These are phyloP conservation scores for Metacarcinus magister DNA, from an alignment of 2,888 invertebrate genomes.

Conservation along the genomic window DNA sequence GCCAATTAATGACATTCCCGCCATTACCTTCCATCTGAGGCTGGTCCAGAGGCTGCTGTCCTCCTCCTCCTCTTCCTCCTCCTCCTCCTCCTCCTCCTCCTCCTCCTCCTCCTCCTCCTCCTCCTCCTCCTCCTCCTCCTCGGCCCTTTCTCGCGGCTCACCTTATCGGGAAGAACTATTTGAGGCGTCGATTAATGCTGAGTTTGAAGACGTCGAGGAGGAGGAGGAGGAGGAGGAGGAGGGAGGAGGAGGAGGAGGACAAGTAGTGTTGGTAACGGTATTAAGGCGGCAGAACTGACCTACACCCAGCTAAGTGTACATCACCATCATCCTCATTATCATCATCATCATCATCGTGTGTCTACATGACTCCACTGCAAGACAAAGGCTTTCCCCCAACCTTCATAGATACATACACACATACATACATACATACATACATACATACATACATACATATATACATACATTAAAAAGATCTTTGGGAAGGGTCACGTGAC, in stretches of 20 bases:
- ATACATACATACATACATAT: too few relatives aligned
- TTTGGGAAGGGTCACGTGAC: too few relatives aligned
- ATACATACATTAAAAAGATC: too few relatives aligned
- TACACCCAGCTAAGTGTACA: too few relatives aligned
- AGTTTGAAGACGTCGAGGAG: background rate
- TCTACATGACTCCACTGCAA: too few relatives aligned
- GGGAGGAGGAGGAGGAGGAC: background rate
- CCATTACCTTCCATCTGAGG: background rate
- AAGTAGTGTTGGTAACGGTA: background rate
- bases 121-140: slow-evolving; percentile 11
- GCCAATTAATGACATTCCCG: background rate
- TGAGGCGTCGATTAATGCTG: background rate
- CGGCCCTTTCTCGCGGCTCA: background rate
- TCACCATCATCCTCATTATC: too few relatives aligned
- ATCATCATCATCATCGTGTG: too few relatives aligned
- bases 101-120: slow-evolving; percentile 42
- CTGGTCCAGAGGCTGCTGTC: background rate
- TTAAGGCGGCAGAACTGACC: background rate
- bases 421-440: too few relatives aligned
- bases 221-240: background rate
- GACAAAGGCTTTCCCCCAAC: too few relatives aligned
- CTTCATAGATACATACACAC: too few relatives aligned
- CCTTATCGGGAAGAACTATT: slow-evolving; percentile 1
- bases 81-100: slow-evolving; percentile 10
- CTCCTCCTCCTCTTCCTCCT: background rate